Conservation (phyloP, 2,888 invertebrate genomes). For the Drosophila subquinaria region DNA sequence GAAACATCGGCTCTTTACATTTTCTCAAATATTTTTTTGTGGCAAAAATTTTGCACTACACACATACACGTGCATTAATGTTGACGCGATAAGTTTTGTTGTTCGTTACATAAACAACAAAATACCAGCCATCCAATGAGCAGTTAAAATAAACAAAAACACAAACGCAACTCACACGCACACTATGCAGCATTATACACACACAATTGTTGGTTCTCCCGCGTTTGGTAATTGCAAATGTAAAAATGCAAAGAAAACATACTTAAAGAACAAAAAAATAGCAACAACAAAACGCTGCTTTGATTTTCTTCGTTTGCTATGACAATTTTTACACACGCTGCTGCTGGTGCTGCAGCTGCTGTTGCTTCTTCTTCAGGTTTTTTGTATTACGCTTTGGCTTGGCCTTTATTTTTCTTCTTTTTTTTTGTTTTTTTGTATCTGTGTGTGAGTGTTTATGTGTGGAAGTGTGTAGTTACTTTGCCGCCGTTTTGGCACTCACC, state of each 20-base stretch:
- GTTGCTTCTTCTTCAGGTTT: conserved; percentile 66
- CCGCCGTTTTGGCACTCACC: conserved; percentile 77
- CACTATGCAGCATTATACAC: not conserved
- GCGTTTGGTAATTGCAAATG: conserved; percentile 37
- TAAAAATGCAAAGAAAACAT: conserved; percentile 27
- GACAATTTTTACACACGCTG: conserved; percentile 36
- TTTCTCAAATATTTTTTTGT: conserved; percentile 8
- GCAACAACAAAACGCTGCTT: conserved; percentile 27
- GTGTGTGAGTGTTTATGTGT: conserved; percentile 31
- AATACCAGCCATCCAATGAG: conserved; percentile 17
- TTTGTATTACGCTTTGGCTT: conserved; percentile 57
- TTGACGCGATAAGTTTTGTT: conserved; percentile 16
- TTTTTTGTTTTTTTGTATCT: conserved; percentile 26
- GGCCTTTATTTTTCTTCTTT: conserved; percentile 56
- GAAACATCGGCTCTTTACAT: not conserved
- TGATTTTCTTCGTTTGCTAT: conserved; percentile 35
- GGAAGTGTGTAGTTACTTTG: conserved; percentile 69
- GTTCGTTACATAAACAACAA: conserved; percentile 58
- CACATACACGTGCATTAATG: not conserved
- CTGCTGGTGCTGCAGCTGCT: conserved; percentile 51
- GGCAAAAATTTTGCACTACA: not conserved
- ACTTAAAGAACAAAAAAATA: conserved; percentile 26
- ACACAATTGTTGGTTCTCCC: conserved; percentile 26
- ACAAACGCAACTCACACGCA: conserved; percentile 18
- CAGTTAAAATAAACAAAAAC: conserved; percentile 55